Conservation (phyloP, 2,888 invertebrate species). For the Dinocampus coccinellae region DNA sequence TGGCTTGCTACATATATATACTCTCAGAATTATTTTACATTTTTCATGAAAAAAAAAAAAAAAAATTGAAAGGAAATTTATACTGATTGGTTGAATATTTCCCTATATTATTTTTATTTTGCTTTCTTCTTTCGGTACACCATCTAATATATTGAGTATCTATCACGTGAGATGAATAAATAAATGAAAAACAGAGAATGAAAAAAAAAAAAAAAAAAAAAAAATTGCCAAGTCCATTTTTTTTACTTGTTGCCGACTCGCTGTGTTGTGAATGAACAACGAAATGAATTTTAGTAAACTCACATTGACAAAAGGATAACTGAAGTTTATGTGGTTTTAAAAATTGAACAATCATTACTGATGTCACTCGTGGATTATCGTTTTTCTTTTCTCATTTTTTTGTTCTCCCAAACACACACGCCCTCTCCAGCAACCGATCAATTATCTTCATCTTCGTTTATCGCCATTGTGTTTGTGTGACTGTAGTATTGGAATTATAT, state of each 20-base stretch:
- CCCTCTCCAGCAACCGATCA: constrained; percentile 28
- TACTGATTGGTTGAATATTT: neutral
- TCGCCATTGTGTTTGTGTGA: neutral
- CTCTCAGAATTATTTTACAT: neutral
- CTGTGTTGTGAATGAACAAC: constrained; percentile 13
- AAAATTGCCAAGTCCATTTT: neutral
- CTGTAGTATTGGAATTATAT: neutral
- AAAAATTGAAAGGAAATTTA: constrained; percentile 11
- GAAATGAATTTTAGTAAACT: neutral
- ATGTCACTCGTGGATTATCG: constrained; percentile 15
- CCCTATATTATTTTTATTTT: neutral
- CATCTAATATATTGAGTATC: neutral
- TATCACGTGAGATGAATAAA: constrained; percentile 18
- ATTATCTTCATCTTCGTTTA: neutral
- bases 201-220: neutral
- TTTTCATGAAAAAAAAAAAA: neutral
- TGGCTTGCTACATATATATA: too few species aligned
- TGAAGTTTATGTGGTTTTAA: too few species aligned
- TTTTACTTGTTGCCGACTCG: constrained; percentile 33
- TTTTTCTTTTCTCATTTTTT: too few species aligned
- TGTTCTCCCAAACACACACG: too few species aligned
- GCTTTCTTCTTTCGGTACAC: too few species aligned
- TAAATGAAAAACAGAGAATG: neutral
- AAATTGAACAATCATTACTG: too few species aligned
- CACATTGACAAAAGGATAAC: too few species aligned